Evolutionary conservation across 2,113 vertebrate genomes (phyloP).

Genomic region (Rhinichthys klamathensis): DNA sequence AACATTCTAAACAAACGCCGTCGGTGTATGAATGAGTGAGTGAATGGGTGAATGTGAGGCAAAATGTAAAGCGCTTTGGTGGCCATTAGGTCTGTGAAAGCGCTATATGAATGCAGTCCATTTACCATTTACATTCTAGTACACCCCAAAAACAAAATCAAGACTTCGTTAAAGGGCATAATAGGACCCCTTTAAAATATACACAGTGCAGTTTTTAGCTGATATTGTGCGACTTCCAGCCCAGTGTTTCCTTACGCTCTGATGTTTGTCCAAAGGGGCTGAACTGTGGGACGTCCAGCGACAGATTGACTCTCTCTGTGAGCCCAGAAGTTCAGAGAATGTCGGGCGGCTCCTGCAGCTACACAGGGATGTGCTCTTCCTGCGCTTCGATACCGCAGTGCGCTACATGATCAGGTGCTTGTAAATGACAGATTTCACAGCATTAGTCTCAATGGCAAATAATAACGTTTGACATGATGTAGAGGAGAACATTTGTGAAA

Average conservation of each 20-base stretch:
- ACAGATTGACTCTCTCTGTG: constrained; percentile 72
- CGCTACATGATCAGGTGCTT: constrained; percentile 69
- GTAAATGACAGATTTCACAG: neutral
- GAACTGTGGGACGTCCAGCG: constrained; percentile 77
- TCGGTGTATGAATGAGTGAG: no score
- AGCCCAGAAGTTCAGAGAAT: constrained; percentile 66
- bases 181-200: no score
- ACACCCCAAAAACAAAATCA: no score
- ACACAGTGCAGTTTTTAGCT: neutral
- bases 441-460: neutral
- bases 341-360: constrained; percentile 69
- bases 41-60: no score
- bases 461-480: neutral
- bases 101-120: no score
- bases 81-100: no score
- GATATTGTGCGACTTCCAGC: neutral
- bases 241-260: neutral
- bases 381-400: constrained; percentile 74
- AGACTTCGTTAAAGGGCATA: no score
- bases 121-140: no score
- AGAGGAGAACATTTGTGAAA: neutral
- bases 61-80: no score
- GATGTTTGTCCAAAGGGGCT: constrained; percentile 59
- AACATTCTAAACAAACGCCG: no score
- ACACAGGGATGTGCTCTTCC: constrained; percentile 72